phyloP scores from a whole-genome alignment of 2,113 vertebrate species.

The Barnardius zonarius region DNA sequence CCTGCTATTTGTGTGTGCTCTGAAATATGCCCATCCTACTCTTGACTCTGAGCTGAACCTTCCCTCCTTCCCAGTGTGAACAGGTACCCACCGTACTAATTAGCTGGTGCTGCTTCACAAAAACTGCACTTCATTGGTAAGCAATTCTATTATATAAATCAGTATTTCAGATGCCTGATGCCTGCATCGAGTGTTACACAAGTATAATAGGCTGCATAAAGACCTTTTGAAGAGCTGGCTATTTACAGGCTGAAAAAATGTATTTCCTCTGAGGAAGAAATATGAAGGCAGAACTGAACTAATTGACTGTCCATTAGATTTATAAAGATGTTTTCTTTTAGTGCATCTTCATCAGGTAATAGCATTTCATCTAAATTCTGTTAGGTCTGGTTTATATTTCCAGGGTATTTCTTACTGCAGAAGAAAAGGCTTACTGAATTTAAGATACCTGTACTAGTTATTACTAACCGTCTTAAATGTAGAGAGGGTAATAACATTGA shows the following conservation, averaged over 20 bases:
- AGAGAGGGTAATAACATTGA: background rate
- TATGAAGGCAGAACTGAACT: constrained; percentile 2
- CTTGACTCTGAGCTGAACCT: background rate
- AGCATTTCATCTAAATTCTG: background rate
- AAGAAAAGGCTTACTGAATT: background rate
- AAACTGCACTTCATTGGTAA: background rate
- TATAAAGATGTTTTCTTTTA: background rate
- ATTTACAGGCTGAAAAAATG: constrained; percentile 16
- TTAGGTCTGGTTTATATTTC: background rate
- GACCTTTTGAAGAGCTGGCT: background rate
- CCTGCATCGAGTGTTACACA: background rate
- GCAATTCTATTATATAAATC: background rate
- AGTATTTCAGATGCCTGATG: background rate
- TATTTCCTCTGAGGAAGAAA: background rate
- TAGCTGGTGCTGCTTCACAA: background rate
- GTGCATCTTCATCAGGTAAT: background rate
- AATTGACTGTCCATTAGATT: constrained; percentile 12
- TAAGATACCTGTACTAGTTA: background rate
- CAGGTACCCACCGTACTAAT: background rate
- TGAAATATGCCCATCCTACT: background rate
- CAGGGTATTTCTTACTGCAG: background rate
- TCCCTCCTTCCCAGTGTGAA: background rate
- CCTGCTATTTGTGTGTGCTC: background rate
- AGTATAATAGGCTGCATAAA: background rate
- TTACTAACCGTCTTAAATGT: background rate